phyloP scores from a whole-genome alignment of 1,140 invertebrate genomes.

The Drosophila bipectinata region DNA sequence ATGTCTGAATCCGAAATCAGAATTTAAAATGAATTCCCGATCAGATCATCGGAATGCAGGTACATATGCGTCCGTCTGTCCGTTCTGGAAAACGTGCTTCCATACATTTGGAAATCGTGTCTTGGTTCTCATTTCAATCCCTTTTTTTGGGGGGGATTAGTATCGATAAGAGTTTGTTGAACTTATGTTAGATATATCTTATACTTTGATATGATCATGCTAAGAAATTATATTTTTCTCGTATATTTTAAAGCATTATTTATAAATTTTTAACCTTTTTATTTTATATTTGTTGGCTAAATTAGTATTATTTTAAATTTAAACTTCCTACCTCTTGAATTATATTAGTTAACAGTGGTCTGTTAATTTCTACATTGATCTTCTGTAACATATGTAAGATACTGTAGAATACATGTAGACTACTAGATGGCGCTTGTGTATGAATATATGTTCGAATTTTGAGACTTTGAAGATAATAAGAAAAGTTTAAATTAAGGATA shows the following conservation, averaged over 20 bases:
- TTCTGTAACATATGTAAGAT: not conserved
- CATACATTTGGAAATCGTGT: constrained; percentile 24
- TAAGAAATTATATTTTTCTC: too few species aligned
- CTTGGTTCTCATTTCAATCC: not conserved
- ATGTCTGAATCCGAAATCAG: constrained; percentile 14
- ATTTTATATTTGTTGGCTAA: not conserved
- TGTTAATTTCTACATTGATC: constrained; percentile 4
- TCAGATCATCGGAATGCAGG: constrained; percentile 29
- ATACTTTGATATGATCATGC: too few species aligned
- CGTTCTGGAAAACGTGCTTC: constrained; percentile 27
- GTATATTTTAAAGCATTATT: too few species aligned
- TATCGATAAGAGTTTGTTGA: constrained; percentile 37
- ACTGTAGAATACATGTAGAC: not conserved
- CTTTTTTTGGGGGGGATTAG: not conserved
- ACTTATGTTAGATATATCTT: not conserved
- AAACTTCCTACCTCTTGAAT: not conserved
- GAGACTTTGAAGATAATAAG: not conserved
- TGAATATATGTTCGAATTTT: not conserved
- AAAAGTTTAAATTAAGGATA: not conserved
- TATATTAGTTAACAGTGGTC: not conserved
- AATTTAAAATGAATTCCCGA: constrained; percentile 10
- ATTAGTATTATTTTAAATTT: not conserved
- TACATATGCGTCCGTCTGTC: constrained; percentile 14
- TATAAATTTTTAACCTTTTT: too few species aligned
- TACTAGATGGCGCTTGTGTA: not conserved